Base-by-base conservation (phyloP, 1,140 invertebrate species). In the Tetramorium parvispinum region DNA sequence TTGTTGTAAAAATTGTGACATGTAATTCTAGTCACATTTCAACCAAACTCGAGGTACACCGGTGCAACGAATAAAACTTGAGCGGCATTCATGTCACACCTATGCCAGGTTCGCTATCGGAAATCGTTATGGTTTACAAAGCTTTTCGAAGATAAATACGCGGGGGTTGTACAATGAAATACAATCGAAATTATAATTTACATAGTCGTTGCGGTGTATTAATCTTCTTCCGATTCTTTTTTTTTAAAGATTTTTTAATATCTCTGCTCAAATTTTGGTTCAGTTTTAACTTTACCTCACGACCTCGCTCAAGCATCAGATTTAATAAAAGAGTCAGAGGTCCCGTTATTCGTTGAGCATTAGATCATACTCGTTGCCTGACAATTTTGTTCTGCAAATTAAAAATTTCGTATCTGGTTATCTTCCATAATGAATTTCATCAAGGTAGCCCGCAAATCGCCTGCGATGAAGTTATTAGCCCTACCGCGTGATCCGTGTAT, bases 11-110 rank as follows among this genome's bases (percentile, higher is more conserved):
- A 83, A 73, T 83, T 57, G 68, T 73, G 51, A 83, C 68, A 21
- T 73, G 68, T 83, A 83, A 75, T 83, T 83, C 79, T 75, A 83
- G 79, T 75, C 79, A 83, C 79, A 83, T 83, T 83, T 83, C 79
- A 83, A 46, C 49, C 65, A 37, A 81, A 70, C 40, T 18, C 40
- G 68, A 55, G 40, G 61, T 61, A 73, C 68, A 24, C 27, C 18
- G 27, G 79, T 7, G 18, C 68, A 46, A 11, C 40, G 79, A 83
- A 83, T 75, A 75, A 83, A 83, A 75, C 68, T 83, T 75, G 68
- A 83, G 43, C 53, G 53, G 68, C 68, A 75, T 75, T 83, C 79
- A 55, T 83, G 79, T 83, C 79, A 82, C 79, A 82, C 79, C 79
- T 83, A 75, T 75, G 68, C 68, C 68, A 49, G 66, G 24, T 59